Evolutionary conservation across 2,888 invertebrate species (phyloP), one percentile per base, ranked within the genome.

Genomic region (Leptarthrus brevirostris): DNA sequence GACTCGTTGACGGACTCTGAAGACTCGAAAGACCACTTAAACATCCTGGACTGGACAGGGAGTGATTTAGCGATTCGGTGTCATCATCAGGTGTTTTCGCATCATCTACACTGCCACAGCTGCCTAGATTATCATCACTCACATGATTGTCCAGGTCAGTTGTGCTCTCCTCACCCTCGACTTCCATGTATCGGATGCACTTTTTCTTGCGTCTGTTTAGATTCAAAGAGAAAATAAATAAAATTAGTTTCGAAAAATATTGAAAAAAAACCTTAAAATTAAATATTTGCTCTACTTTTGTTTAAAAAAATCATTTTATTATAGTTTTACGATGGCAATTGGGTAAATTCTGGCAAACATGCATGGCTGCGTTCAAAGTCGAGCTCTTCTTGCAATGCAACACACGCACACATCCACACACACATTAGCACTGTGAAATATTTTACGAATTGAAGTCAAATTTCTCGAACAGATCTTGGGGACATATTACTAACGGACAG

Each of bases 171-270:
- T 90, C 85, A 86, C 90, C 87, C 86, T 90, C 87, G 80, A 93
- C 91, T 88, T 95, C 96, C 92, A 95, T 93, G 88, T 96, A 96
- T 80, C 96, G 93, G 83, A 96, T 94, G 89, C 96, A 96, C 87
- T 96, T 96, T 87, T 96, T 96, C 91, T 96, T 96, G 89, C 96
- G 95, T 89, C 96, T 96, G 66, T 75, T 14, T 10, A 20, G n/a
- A 49, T 10, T 16, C 10, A 56, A 14, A 58, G 2, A 30, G 26
- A 72, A 72, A 24, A 72, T 18, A 61, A 14, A 24, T 22, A 14
- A 66, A 47, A 16, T 1, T n/a, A 3, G 22, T 64, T 64, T 47
- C 24, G 24, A 26, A 14, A 14, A 47, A 47, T 1, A n/a, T n/a
- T n/a, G 12, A 58, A 36, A 34, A 34, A 49, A 49, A 26, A 30